phyloP scores from a whole-genome alignment of 2,113 vertebrate species.

The Oncorhynchus masou region DNA sequence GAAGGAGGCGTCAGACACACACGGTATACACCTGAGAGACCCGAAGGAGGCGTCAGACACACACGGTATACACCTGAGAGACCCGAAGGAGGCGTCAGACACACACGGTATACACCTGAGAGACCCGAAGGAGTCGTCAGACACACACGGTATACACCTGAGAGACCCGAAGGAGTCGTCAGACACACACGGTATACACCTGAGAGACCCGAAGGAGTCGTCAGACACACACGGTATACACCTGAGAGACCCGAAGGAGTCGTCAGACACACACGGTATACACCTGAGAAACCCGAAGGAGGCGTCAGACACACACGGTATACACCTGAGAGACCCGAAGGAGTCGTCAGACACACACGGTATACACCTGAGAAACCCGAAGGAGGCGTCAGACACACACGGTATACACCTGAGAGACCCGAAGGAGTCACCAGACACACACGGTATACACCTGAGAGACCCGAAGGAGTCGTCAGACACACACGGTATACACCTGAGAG shows the following conservation, averaged over 20 bases:
- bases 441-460: conserved; percentile 79
- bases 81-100: not conserved
- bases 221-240: conserved; percentile 65
- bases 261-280: conserved; percentile 55
- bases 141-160: conserved; percentile 79
- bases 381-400: not conserved
- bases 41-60: not conserved
- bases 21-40: conserved; percentile 79
- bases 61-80: conserved; percentile 79
- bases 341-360: not conserved
- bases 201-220: conserved; percentile 42
- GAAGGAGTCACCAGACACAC: not conserved
- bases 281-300: conserved; percentile 72
- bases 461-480: not conserved
- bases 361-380: conserved; percentile 79
- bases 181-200: conserved; percentile 75
- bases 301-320: not conserved
- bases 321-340: conserved; percentile 79
- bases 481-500: conserved; percentile 79
- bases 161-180: not conserved
- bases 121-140: not conserved
- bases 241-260: conserved; percentile 64
- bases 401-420: conserved; percentile 79
- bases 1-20: not conserved
- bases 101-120: conserved; percentile 79